phyloP scores from a whole-genome alignment of 2,797 vertebrate genomes.

The Myotis myotis region DNA sequence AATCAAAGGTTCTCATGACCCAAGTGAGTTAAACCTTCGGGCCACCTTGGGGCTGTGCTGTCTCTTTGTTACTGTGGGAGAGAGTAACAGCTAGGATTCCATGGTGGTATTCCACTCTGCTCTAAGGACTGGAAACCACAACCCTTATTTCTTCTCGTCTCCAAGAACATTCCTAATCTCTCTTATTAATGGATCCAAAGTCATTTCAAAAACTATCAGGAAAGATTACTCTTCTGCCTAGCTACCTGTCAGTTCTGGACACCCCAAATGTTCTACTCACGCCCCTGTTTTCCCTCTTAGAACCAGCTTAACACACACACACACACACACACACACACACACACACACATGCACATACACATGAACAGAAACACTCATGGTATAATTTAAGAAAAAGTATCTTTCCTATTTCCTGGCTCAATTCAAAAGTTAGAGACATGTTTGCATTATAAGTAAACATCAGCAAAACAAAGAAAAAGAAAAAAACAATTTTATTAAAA shows the following conservation, averaged over 20 bases:
- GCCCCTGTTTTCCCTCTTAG: background rate
- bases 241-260: background rate
- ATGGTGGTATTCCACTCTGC: background rate
- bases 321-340: background rate
- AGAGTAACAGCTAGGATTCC: background rate
- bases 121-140: background rate
- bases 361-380: background rate
- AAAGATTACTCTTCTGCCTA: background rate
- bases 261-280: background rate
- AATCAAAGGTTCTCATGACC: background rate
- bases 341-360: background rate
- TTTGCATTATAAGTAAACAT: background rate
- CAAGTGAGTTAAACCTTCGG: background rate
- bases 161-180: no score
- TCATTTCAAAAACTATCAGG: background rate
- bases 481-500: background rate
- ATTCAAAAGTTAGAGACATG: constrained; percentile 4
- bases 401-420: background rate
- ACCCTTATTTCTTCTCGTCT: background rate
- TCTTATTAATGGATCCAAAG: background rate
- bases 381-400: background rate
- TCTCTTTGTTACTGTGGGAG: background rate
- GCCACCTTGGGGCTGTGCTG: background rate
- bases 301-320: background rate
- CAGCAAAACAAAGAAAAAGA: background rate